Percentiles rank a stretch among this genome's conserved stretches.
These are phyloP conservation scores for Megalops atlanticus DNA, from an alignment of 2,113 vertebrate species.

Conservation along the genomic window DNA sequence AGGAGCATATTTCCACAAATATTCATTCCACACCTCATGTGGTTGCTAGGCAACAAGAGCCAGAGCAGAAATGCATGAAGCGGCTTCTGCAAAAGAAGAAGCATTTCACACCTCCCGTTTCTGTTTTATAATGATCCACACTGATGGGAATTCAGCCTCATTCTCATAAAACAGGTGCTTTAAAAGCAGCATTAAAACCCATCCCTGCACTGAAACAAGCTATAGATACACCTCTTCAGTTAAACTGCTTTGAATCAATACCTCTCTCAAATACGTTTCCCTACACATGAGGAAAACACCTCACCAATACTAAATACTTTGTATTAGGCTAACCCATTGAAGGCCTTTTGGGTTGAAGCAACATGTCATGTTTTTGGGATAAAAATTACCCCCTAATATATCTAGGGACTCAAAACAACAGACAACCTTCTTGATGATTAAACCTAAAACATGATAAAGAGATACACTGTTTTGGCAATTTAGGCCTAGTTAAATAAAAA, in stretches of 20 bases:
- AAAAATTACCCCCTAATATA: too few relatives aligned
- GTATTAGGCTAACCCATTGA: neutral
- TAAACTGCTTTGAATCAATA: neutral
- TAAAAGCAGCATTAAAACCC: neutral
- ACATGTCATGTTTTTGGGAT: too few relatives aligned
- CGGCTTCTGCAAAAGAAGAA: neutral
- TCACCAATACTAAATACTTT: neutral
- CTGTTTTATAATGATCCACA: neutral
- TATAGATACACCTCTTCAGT: neutral
- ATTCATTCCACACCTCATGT: slow-evolving; percentile 13
- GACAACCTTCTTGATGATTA: too few relatives aligned
- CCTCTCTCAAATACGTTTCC: neutral
- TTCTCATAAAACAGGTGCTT: neutral
- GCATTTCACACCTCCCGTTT: slow-evolving; percentile 6
- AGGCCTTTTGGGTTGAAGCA: neutral
- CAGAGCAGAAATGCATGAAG: neutral
- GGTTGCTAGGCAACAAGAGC: slow-evolving; percentile 19
- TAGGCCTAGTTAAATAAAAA: too few relatives aligned
- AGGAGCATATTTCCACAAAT: slow-evolving; percentile 13
- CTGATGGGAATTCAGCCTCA: too few relatives aligned
- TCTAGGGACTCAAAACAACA: too few relatives aligned
- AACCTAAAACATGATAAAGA: too few relatives aligned
- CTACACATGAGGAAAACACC: neutral
- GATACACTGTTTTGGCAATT: too few relatives aligned
- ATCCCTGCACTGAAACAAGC: neutral